A percentile compares a stretch with the other conserved stretches of the same genome.
phyloP scores from a whole-genome alignment of 1,140 invertebrate species.

The Dendroctonus valens region DNA sequence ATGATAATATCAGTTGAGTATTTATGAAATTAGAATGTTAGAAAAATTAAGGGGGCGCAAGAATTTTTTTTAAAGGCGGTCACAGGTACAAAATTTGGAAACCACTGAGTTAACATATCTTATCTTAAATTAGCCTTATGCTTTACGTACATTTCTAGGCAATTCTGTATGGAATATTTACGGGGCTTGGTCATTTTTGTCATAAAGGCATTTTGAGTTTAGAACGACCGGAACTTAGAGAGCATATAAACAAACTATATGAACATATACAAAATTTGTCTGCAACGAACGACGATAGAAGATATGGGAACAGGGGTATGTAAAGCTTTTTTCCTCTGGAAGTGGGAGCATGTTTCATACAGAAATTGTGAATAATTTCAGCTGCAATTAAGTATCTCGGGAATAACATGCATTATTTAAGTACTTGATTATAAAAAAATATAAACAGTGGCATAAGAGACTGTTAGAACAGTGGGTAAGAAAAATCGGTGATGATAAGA shows the following conservation, averaged over 20 bases:
- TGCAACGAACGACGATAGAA: conserved; percentile 19
- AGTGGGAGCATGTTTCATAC: neutral
- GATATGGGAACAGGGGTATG: conserved; percentile 39
- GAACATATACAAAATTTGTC: conserved; percentile 32
- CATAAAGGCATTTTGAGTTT: conserved; percentile 34
- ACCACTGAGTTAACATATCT: too few species aligned
- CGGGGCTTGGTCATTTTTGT: conserved; percentile 34
- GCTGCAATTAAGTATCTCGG: conserved; percentile 39
- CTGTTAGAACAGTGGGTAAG: conserved; percentile 34
- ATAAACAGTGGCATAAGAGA: conserved; percentile 39
- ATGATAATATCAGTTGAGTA: too few species aligned
- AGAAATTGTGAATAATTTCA: conserved; percentile 16
- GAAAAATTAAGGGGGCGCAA: too few species aligned
- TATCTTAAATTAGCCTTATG: too few species aligned
- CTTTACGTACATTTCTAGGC: conserved; percentile 6
- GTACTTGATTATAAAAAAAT: conserved; percentile 29
- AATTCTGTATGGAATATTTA: conserved; percentile 34
- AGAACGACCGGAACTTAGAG: conserved; percentile 17
- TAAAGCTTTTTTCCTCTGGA: neutral
- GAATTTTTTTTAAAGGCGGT: too few species aligned
- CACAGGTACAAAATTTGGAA: too few species aligned
- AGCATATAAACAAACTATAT: conserved; percentile 35
- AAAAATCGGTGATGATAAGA: conserved; percentile 33
- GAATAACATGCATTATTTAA: conserved; percentile 37
- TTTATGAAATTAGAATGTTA: too few species aligned